phyloP scores from a whole-genome alignment of 2,797 vertebrate species.

The Rhabdophis nuchalis region DNA sequence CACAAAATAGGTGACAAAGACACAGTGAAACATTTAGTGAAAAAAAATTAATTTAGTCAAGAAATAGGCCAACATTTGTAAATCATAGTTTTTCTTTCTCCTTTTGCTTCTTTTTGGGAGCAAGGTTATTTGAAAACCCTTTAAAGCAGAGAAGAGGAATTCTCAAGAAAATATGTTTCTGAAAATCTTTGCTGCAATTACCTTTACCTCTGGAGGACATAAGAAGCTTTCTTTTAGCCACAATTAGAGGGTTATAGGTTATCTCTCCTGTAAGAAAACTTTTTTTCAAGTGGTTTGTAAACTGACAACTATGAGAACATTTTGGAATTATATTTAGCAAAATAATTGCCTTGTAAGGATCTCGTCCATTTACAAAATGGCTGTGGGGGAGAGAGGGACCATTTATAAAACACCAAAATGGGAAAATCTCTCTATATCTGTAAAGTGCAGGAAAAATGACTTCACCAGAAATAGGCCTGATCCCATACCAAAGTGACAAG shows the following conservation, averaged over 20 bases:
- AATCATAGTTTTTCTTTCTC: background rate
- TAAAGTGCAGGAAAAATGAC: background rate
- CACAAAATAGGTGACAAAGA: slow-evolving; percentile 28
- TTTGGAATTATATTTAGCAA: background rate
- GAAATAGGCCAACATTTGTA: background rate
- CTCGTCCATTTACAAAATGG: background rate
- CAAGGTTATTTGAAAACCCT: background rate
- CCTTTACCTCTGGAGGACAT: background rate
- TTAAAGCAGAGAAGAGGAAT: background rate
- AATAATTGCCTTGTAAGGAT: background rate
- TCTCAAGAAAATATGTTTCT: background rate
- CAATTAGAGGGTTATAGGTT: background rate
- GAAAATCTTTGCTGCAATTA: background rate
- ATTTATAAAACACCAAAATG: background rate
- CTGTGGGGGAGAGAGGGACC: background rate
- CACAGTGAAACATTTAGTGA: slow-evolving; percentile 37
- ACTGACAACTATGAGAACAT: background rate
- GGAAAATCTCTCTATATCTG: background rate
- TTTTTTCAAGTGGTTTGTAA: background rate
- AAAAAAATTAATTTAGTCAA: slow-evolving; percentile 40
- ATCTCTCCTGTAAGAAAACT: background rate
- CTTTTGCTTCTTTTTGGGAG: background rate
- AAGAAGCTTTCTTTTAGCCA: background rate
- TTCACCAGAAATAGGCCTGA: background rate
- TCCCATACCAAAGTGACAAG: background rate